Base-by-base conservation (phyloP, 2,113 vertebrate genomes). In the Calidris pugnax region DNA sequence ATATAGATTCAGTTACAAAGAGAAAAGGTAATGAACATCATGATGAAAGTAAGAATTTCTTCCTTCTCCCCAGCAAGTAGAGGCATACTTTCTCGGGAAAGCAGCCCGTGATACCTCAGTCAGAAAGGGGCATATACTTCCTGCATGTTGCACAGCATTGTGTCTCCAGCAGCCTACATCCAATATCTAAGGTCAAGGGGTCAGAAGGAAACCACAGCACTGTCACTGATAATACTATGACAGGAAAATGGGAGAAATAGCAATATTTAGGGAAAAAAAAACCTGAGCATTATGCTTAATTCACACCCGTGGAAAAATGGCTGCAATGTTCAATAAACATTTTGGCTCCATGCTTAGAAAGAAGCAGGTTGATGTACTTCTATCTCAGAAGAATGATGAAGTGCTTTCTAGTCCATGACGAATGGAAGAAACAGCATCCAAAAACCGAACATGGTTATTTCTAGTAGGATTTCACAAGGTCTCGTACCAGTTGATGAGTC, bases 11-110 rank as follows among this genome's bases (percentile, higher is more conserved):
- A 66, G 7, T 37, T 55, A 23, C 9, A 9, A 35, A 7, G 79
- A 63, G 26, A 41, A 47, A 20, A 57, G 5, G 9, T 84, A 57
- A n/a, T 66, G 4, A 63, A n/a, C 2, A 6, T 28, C 9, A 41
- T 18, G 12, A 48, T 27, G 45, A 69, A 74, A 82, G 4, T 62
- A 74, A 60, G 1, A 50, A n/a, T 48, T 57, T 66, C 4, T n/a
- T 75, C 26, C 13, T 86, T 62, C 45, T 89, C 30, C 10, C 12
- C 14, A 43, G 0, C 7, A 8, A 66, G 5, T 17, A 79, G 16
- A 11, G 7, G 1, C 0, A 0, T 37, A 9, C 2, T 56, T 47
- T 62, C 37, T 28, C 48, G 19, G 11, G 24, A 80, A 23, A 68
- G 32, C 18, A 62, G 14, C 8, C 37, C 73, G 30, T 76, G 67